Percentiles rank a stretch among this genome's conserved stretches.
Evolutionary conservation across 2,113 vertebrate genomes (phyloP).

Genomic region (Gobius niger): DNA sequence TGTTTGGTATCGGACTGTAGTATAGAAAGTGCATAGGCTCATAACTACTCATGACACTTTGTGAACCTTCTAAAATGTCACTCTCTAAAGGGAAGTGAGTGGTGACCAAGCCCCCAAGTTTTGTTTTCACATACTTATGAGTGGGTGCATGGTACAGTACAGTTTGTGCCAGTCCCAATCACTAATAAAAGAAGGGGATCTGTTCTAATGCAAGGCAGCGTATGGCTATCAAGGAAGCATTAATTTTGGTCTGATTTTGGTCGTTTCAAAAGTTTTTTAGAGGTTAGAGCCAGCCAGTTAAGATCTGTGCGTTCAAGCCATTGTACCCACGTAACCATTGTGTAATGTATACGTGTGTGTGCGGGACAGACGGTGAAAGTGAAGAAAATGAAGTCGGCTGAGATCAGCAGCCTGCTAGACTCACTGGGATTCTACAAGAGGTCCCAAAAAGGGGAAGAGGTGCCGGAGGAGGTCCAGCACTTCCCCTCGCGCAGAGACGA

Average conservation of each 20-base stretch:
- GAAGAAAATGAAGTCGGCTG: constrained; percentile 77
- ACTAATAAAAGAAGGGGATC: background rate
- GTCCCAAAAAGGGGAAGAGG: constrained; percentile 79
- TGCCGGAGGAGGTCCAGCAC: constrained; percentile 78
- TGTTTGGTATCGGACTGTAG: no score
- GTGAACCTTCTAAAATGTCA: no score
- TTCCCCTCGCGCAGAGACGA: constrained; percentile 77
- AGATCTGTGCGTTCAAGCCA: background rate
- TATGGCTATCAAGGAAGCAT: no score
- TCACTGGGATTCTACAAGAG: constrained; percentile 81
- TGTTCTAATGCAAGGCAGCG: no score
- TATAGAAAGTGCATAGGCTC: no score
- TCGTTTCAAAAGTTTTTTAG: no score
- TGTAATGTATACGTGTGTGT: background rate
- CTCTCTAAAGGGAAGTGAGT: no score
- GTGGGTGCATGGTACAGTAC: background rate
- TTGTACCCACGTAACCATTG: background rate
- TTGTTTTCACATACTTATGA: no score
- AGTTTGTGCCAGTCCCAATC: background rate
- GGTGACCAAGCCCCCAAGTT: no score
- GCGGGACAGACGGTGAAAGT: constrained; percentile 69
- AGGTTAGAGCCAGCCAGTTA: background rate
- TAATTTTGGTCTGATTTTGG: no score
- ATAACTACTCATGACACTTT: no score
- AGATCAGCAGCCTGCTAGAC: constrained; percentile 79